A percentile compares a stretch with the other conserved stretches of the same genome.
Evolutionary conservation across 2,888 invertebrate genomes (phyloP).

Genomic region (Venustoraphidia nigricollis): DNA sequence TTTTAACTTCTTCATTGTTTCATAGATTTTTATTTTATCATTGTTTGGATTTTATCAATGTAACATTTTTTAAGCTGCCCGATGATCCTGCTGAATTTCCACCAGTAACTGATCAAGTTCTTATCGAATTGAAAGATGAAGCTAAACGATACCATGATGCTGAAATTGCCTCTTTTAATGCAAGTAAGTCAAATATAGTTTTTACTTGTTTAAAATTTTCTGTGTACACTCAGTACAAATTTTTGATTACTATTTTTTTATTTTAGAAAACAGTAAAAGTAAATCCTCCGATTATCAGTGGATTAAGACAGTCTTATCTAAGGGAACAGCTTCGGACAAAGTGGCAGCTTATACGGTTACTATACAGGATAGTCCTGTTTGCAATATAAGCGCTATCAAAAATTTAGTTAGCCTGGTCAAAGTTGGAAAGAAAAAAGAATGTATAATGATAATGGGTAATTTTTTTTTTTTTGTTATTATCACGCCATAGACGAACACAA

Average conservation of each 20-base stretch:
- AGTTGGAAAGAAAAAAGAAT: constrained; percentile 62
- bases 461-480: background rate
- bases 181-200: constrained; percentile 29
- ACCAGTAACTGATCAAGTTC: constrained; percentile 32
- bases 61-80: constrained; percentile 26
- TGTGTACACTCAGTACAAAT: background rate
- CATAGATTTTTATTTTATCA: too few relatives aligned
- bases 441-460: constrained; percentile 46
- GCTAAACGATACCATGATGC: constrained; percentile 49
- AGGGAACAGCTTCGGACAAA: constrained; percentile 74
- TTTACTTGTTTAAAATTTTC: constrained; percentile 4
- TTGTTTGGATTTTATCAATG: background rate
- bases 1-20: background rate
- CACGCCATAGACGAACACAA: background rate
- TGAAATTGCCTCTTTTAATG: constrained; percentile 44
- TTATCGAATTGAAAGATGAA: constrained; percentile 44
- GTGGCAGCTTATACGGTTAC: constrained; percentile 70
- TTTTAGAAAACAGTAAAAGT: constrained; percentile 34
- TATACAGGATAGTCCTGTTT: constrained; percentile 71
- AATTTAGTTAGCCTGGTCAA: constrained; percentile 62
- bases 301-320: constrained; percentile 61
- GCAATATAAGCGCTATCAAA: constrained; percentile 52
- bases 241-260: constrained; percentile 5
- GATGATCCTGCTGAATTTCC: constrained; percentile 30
- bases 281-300: constrained; percentile 52